Percentiles rank a stretch among this genome's conserved stretches.
These are phyloP conservation scores for Sebastes itinus DNA, from an alignment of 2,797 vertebrate species.

Conservation along the genomic window DNA sequence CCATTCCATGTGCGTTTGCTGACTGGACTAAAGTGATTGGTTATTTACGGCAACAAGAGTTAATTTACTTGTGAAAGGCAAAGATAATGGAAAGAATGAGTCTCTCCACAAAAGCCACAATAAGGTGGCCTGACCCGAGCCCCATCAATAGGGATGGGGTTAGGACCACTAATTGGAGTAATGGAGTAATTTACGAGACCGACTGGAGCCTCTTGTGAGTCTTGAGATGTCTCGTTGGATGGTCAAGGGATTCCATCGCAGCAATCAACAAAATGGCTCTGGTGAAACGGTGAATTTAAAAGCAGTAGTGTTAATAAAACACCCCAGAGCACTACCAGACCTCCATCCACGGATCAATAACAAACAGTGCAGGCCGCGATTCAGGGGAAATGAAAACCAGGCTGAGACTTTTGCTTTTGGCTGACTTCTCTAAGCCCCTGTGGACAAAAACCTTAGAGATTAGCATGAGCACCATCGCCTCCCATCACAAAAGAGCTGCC, in stretches of 20 bases:
- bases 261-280: background rate
- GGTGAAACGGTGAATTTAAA: background rate
- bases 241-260: background rate
- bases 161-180: background rate
- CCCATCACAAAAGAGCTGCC: conserved; percentile 6
- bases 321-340: background rate
- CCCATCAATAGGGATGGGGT: background rate
- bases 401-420: background rate
- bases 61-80: background rate
- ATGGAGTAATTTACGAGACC: background rate
- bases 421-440: background rate
- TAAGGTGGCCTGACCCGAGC: background rate
- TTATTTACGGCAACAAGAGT: background rate
- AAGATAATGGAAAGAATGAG: background rate
- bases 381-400: background rate
- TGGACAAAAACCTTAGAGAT: conserved; percentile 15
- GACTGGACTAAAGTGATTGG: background rate
- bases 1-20: background rate
- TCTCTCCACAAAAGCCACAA: background rate
- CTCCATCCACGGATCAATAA: background rate
- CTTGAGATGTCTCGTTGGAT: background rate
- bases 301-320: background rate
- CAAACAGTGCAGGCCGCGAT: background rate
- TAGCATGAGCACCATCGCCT: conserved; percentile 1
- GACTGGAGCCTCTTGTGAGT: background rate